Conservation (phyloP, 2,797 vertebrate genomes). For the Atherinosoma microstoma region DNA sequence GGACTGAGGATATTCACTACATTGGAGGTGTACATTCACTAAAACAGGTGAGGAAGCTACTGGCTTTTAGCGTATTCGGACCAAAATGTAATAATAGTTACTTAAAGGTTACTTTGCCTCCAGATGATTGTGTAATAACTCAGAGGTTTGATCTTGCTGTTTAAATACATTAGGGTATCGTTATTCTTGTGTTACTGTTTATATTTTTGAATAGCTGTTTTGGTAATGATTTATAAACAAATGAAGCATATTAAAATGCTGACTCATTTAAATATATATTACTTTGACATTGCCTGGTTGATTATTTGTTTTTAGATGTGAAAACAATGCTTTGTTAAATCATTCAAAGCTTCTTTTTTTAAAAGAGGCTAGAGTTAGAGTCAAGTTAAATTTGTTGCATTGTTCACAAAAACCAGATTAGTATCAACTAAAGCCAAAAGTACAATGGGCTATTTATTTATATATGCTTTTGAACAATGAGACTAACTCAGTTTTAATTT, state of each 20-base stretch:
- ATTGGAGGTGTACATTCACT: conserved; percentile 51
- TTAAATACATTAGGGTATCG: not conserved
- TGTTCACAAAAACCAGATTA: conserved; percentile 72
- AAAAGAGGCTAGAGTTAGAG: conserved; percentile 37
- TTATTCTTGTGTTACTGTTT: not conserved
- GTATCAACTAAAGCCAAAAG: conserved; percentile 25
- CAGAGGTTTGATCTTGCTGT: not conserved
- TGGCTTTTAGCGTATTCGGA: conserved; percentile 1
- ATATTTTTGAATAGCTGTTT: not conserved
- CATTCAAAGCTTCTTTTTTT: conserved; percentile 8
- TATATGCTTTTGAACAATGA: conserved; percentile 5
- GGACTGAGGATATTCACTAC: conserved; percentile 53
- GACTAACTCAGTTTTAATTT: not conserved
- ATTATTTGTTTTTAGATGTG: conserved; percentile 16
- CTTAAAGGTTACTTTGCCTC: not conserved
- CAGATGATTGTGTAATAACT: not conserved
- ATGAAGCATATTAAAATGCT: not conserved
- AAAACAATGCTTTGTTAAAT: conserved; percentile 47
- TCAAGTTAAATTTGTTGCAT: conserved; percentile 45
- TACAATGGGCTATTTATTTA: conserved; percentile 25
- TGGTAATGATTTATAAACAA: not conserved
- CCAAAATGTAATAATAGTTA: not conserved
- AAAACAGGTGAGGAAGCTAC: conserved; percentile 69
- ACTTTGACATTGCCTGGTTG: not conserved
- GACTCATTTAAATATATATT: not conserved